phyloP scores from a whole-genome alignment of 2,888 invertebrate genomes.

The Caenorhabditis drosophilae region DNA sequence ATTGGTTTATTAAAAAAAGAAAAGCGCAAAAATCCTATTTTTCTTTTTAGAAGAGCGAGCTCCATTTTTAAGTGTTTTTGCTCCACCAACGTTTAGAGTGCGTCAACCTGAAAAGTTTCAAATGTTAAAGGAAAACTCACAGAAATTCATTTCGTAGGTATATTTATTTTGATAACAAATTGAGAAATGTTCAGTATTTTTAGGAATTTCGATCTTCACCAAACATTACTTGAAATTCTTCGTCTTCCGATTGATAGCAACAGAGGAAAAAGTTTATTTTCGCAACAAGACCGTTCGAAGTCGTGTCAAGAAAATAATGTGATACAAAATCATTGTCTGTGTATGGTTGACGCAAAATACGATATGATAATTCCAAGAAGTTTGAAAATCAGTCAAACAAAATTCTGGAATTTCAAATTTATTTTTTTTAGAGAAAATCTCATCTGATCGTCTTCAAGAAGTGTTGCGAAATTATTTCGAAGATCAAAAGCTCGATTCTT shows the following conservation, averaged over 20 bases:
- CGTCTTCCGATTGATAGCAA: constrained; percentile 5
- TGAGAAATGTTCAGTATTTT: neutral
- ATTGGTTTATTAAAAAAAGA: constrained; percentile 17
- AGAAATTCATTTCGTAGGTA: constrained; percentile 42
- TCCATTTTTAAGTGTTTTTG: constrained; percentile 39
- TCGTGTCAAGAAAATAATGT: constrained; percentile 41
- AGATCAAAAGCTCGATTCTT: neutral
- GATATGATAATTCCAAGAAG: constrained; percentile 12
- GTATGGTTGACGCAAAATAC: constrained; percentile 29
- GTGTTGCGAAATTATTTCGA: neutral
- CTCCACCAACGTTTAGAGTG: constrained; percentile 23
- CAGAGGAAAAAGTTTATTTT: neutral
- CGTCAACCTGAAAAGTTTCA: constrained; percentile 23
- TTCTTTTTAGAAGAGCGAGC: constrained; percentile 44
- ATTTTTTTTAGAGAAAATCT: no score
- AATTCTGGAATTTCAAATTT: constrained; percentile 1
- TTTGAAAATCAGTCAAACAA: neutral
- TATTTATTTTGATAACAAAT: no score
- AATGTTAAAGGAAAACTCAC: constrained; percentile 24
- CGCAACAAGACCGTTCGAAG: constrained; percentile 11
- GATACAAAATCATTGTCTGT: constrained; percentile 43
- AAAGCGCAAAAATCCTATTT: neutral
- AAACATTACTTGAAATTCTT: constrained; percentile 33
- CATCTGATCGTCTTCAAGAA: no score
- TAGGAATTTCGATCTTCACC: constrained; percentile 49